Percentiles rank a stretch among this genome's conserved stretches.
Conservation (phyloP, 2,797 vertebrate genomes). For the Sphenodon punctatus region DNA sequence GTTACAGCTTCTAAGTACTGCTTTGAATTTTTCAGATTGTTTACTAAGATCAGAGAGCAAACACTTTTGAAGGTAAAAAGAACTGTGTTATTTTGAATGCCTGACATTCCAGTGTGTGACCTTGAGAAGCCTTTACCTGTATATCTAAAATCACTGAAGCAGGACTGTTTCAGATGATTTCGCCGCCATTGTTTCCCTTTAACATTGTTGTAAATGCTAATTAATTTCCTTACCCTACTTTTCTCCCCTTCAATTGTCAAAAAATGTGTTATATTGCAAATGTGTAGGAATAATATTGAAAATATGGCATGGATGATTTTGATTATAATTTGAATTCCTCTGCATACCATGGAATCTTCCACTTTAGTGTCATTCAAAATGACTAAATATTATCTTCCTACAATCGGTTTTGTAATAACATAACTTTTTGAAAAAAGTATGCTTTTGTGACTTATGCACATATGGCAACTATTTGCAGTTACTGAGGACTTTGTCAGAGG, state of each 20-base stretch:
- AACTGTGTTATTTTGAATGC: neutral
- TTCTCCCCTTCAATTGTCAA: too few relatives aligned
- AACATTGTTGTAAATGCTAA: neutral
- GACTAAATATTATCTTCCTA: neutral
- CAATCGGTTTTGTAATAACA: neutral
- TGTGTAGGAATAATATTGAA: neutral
- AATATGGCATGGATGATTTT: neutral
- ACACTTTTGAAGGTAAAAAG: neutral
- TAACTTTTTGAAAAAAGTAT: neutral
- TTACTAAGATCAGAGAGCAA: neutral
- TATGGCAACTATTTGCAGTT: neutral
- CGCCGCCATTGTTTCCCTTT: neutral
- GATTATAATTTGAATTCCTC: neutral
- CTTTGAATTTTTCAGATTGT: neutral
- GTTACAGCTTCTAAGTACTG: neutral
- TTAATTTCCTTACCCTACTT: neutral
- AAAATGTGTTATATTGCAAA: neutral
- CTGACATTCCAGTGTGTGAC: neutral
- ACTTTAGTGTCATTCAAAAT: neutral
- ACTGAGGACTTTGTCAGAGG: neutral
- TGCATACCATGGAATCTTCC: neutral
- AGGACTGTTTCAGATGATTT: neutral
- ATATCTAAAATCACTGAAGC: neutral
- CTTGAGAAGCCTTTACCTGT: neutral
- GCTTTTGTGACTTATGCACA: neutral